Base-by-base conservation (phyloP, 1,140 invertebrate genomes). In the Stenopsyche tienmushanensis region DNA sequence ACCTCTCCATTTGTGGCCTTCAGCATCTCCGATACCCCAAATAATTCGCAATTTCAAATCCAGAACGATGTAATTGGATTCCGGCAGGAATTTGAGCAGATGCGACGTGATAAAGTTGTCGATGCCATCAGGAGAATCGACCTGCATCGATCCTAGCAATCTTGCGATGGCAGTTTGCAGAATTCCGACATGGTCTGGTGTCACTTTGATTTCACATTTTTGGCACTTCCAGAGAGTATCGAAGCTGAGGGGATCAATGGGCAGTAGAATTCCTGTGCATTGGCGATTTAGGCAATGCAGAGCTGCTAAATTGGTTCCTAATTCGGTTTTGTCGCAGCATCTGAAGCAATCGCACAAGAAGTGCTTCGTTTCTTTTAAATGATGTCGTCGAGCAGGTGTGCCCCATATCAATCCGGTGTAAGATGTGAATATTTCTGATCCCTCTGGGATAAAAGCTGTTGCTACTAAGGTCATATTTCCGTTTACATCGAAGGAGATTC, bases 331-430 rank as follows among this genome's bases (percentile, higher is more conserved):
- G 77, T 92, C 90, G 29, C 76, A 73, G 73, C 91, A 93, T 26
- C 91, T 80, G 15, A 75, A 70, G 72, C 91, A 93, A 10, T 75
- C 75, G 72, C 91, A 93, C 25, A 80, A 76, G 73, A 93, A 93
- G 72, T 88, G 83, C 80, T 92, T 93, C 1, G 88, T 90, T 63
- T 82, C 80, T 53, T 76, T 79, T 2, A 93, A 78, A 72, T 90
- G 85, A 17, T 84, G 77, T 42, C 87, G 78, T 55, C 91, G 77
- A 1, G 85, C 80, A 0, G 80, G 75, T 1, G 88, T 92, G 7
- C 86, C 87, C 89, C 89, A 91, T 3, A 92, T 74, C 13, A 89
- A 66, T 52, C 88, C 84, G 0, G 88, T 83, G 67, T 93, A 93
- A 23, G 86, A 85, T 59, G 87, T 87, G 34, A 86, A 87, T 42